Conservation (phyloP, 2,797 vertebrate species). For the Prunella strophiata region DNA sequence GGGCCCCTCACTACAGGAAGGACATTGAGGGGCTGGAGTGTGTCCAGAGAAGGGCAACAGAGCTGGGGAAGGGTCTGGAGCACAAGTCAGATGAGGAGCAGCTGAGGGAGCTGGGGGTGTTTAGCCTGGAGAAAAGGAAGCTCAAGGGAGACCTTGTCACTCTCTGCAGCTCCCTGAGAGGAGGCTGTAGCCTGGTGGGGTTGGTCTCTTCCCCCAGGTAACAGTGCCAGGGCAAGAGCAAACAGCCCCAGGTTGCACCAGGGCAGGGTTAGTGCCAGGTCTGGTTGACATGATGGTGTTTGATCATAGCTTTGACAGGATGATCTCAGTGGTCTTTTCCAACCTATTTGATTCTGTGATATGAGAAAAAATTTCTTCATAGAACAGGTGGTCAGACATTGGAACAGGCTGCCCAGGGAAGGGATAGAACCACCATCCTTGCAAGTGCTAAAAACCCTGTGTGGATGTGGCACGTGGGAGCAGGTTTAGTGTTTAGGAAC, state of each 20-base stretch:
- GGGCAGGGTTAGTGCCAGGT: neutral
- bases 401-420: neutral
- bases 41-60: rapidly evolving
- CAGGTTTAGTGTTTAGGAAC: neutral
- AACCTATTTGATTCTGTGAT: neutral
- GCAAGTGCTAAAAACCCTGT: neutral
- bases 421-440: neutral
- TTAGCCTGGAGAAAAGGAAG: neutral
- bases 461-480: neutral
- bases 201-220: rapidly evolving
- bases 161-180: neutral
- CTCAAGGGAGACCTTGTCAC: neutral
- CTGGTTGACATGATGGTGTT: neutral
- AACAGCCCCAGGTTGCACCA: neutral
- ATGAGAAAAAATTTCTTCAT: neutral
- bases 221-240: neutral
- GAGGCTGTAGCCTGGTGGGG: neutral
- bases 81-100: neutral
- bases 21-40: rapidly evolving
- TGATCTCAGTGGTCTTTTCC: neutral
- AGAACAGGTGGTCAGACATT: neutral
- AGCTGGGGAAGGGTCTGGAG: neutral
- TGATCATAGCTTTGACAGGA: neutral
- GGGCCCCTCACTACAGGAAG: neutral
- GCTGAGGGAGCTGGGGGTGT: neutral